Evolutionary conservation across 2,797 vertebrate genomes (phyloP).

Genomic region (Sarcophilus harrisii): DNA sequence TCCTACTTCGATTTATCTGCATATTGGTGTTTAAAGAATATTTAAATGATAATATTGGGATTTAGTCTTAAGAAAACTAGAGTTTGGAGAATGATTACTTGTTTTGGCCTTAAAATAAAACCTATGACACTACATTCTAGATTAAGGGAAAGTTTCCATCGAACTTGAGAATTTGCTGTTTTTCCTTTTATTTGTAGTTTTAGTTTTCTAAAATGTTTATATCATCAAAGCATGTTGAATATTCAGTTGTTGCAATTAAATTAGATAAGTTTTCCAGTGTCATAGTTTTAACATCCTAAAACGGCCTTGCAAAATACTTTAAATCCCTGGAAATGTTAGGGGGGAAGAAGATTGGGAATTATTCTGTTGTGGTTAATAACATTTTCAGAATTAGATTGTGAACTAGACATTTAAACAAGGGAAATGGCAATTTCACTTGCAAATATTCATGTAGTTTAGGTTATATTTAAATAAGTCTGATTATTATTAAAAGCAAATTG

Average conservation of each 20-base stretch:
- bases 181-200: not conserved
- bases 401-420: conserved; percentile 37
- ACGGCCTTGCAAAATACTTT: conserved; percentile 52
- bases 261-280: not conserved
- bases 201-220: conserved; percentile 37
- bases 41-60: not conserved
- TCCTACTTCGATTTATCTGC: not conserved
- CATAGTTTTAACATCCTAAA: conserved; percentile 15
- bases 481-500: not conserved
- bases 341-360: not conserved
- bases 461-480: conserved; percentile 43
- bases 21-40: not conserved
- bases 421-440: conserved; percentile 48
- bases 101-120: not conserved
- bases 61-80: not conserved
- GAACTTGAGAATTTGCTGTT: not conserved
- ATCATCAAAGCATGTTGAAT: conserved; percentile 26
- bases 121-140: not conserved
- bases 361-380: conserved; percentile 27
- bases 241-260: conserved; percentile 18
- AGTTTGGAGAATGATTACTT: not conserved
- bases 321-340: conserved; percentile 38
- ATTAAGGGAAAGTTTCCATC: not conserved
- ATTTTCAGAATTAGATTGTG: conserved; percentile 11
- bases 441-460: conserved; percentile 35